A percentile compares a stretch with the other conserved stretches of the same genome.
phyloP scores from a whole-genome alignment of 2,797 vertebrate species.

The Iguana delicatissima region DNA sequence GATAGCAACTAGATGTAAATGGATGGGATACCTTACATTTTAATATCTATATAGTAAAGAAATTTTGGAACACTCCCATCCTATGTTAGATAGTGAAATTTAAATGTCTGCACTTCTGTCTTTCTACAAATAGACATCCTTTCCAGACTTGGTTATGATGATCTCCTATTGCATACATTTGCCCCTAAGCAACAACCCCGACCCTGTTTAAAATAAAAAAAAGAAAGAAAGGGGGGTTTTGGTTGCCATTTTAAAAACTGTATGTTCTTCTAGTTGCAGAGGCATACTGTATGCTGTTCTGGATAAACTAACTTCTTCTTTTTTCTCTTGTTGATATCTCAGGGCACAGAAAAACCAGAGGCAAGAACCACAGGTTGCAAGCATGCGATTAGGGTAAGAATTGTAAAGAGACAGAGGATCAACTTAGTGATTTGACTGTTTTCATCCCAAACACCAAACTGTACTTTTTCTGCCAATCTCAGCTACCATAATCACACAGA shows the following conservation, averaged over 20 bases:
- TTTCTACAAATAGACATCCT: neutral
- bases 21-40: neutral
- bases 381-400: neutral
- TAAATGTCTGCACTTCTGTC: too few relatives aligned
- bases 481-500: neutral
- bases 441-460: neutral
- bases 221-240: neutral
- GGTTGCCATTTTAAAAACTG: neutral
- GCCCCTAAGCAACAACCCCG: neutral
- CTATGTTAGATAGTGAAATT: neutral
- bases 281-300: neutral
- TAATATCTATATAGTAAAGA: neutral
- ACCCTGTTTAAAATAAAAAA: too few relatives aligned
- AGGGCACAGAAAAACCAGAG: neutral
- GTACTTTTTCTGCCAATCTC: neutral
- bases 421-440: neutral
- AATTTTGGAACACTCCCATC: too few relatives aligned
- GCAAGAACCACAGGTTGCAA: neutral
- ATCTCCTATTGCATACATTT: neutral
- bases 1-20: neutral
- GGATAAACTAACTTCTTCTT: neutral
- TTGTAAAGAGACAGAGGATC: neutral
- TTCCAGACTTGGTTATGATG: neutral
- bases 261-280: neutral
- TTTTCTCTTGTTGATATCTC: neutral